These are phyloP conservation scores for Lacerta agilis DNA, from an alignment of 2,797 vertebrate genomes.

Conservation along the genomic window DNA sequence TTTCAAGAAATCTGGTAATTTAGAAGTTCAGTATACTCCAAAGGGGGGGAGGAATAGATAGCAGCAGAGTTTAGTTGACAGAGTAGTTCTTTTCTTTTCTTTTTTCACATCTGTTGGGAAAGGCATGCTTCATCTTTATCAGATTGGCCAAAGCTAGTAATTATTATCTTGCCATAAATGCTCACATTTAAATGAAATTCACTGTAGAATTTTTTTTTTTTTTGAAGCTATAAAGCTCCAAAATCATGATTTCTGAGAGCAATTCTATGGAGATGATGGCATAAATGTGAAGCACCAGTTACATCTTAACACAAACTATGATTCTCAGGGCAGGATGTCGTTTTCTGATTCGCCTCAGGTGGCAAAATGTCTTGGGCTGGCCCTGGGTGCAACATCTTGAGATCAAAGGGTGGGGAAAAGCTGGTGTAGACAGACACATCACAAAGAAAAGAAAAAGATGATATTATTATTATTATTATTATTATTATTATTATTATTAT, in stretches of 20 bases:
- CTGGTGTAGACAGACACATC: neutral
- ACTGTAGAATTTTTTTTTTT: neutral
- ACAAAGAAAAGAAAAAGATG: neutral
- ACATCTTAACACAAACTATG: neutral
- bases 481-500: too few relatives aligned
- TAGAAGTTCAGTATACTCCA: neutral
- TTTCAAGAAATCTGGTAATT: neutral
- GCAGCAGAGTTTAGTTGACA: neutral
- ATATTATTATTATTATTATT: too few relatives aligned
- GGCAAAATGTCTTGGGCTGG: too few relatives aligned
- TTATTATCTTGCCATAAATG: neutral
- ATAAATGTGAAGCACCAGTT: neutral
- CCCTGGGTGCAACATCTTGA: too few relatives aligned
- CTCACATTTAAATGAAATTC: neutral
- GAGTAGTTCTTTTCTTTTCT: neutral
- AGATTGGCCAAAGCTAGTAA: neutral
- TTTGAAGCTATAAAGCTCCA: neutral
- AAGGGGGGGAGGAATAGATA: neutral
- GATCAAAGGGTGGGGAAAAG: neutral
- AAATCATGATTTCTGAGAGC: neutral
- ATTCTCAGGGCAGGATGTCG: too few relatives aligned
- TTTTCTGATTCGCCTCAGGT: too few relatives aligned
- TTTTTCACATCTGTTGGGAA: neutral
- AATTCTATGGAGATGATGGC: neutral
- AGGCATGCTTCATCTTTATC: neutral